Base-by-base conservation (phyloP, 2,888 invertebrate genomes). In the Neelides folsomi region DNA sequence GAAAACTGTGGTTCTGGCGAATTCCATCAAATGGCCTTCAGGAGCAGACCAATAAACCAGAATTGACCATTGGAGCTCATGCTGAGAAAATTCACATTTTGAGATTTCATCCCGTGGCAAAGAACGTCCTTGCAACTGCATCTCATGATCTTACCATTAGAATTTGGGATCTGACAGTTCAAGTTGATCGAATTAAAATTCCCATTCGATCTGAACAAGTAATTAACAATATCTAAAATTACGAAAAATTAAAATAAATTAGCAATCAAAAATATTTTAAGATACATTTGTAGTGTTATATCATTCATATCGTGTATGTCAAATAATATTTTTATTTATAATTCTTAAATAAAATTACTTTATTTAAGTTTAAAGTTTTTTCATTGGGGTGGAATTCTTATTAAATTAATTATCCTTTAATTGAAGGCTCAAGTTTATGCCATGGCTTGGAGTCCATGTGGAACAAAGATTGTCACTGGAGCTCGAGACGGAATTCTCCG, bases 391-490 rank as follows among this genome's bases (percentile, higher is more conserved):
- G n/a, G n/a, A n/a, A 5, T 27, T 27, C 27, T 54, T 18, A 35
- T 57, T 53, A 16, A 47, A 43, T 20, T 54, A n/a, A n/a, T n/a
- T 55, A 2, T 53, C 27, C 51, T 47, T 20, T 54, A n/a, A n/a
- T n/a, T 55, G 2, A 51, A 64, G 53, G 63, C 64, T 37, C 68
- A 76, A 74, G 86, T 94, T 68, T 89, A 93, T 65, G 83, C 87
- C 53, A 75, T 90, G 64, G 84, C 88, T 2, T 97, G 94, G 95
- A 92, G 92, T 53, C 86, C 87, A 0, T 87, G 88, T 67, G 94
- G 95, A 1, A 79, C 79, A 34, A 80, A 79, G 64, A 77, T 90
- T 57, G 88, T 92, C 10, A 90, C 88, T 0, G 82, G 89, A 0
- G 87, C 89, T 71, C 89, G 86, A 68, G 94, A 94, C 72, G 84